phyloP scores from a whole-genome alignment of 2,888 invertebrate species.

The Cryptocephalus moraei region DNA sequence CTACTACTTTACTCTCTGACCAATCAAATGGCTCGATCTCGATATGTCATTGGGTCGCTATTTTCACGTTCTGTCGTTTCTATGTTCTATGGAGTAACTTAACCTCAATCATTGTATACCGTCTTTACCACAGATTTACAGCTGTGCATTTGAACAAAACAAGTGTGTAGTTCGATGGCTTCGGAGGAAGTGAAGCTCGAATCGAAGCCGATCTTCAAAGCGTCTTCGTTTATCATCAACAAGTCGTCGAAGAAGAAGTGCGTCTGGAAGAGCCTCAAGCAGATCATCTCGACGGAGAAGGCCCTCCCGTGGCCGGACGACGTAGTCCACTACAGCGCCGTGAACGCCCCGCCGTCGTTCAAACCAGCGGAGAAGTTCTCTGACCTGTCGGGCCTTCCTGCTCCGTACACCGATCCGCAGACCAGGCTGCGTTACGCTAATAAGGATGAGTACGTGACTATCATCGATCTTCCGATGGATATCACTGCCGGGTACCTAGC shows the following conservation, averaged over 20 bases:
- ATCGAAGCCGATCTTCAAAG: constrained; percentile 32
- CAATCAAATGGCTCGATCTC: too few relatives aligned
- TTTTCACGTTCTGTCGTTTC: too few relatives aligned
- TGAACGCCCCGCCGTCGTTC: constrained; percentile 87
- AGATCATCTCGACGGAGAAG: constrained; percentile 74
- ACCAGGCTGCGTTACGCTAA: constrained; percentile 79
- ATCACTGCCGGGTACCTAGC: constrained; percentile 84
- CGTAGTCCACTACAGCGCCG: constrained; percentile 70
- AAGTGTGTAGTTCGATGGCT: constrained; percentile 14
- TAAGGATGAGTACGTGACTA: constrained; percentile 78
- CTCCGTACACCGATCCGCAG: constrained; percentile 84
- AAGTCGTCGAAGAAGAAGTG: constrained; percentile 60
- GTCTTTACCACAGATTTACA: too few relatives aligned
- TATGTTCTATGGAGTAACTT: too few relatives aligned
- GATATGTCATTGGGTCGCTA: too few relatives aligned
- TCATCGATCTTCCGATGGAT: constrained; percentile 81
- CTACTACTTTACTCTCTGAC: too few relatives aligned
- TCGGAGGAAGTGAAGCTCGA: constrained; percentile 24
- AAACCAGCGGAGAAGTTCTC: constrained; percentile 89
- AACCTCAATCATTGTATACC: too few relatives aligned
- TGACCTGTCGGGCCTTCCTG: constrained; percentile 78
- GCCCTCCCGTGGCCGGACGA: constrained; percentile 67
- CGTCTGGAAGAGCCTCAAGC: constrained; percentile 81
- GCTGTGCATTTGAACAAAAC: too few relatives aligned
- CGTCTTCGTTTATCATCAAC: constrained; percentile 39